Evolutionary conservation across 2,888 invertebrate genomes (phyloP), one percentile per base, ranked within the genome.

Genomic region (Leucophenga maculata): DNA sequence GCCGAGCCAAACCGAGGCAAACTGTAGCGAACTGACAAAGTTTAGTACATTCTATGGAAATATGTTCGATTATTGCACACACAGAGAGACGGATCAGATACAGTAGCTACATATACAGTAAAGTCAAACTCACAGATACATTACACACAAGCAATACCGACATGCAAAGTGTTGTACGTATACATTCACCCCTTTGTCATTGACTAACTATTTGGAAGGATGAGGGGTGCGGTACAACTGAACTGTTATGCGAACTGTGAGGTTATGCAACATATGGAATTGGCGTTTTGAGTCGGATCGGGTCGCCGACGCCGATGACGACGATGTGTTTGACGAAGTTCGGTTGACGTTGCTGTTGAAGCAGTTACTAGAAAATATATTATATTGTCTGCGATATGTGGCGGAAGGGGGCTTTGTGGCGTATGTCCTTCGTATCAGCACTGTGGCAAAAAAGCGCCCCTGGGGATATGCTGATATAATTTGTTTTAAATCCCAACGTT

Each of bases 381-480:
- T 64, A 22, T 11, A 22, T 6, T 57, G 26, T 57, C 4, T 57
- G 16, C 14, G 57, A 16, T 6, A 39, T 16, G 54, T 18, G 22
- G 54, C 18, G 18, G 54, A 54, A 18, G 18, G 18, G 6, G 44
- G 50, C 22, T 55, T 67, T 52, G 57, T 65, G 69, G 54, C 66
- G 67, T 68, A 74, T 64, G 66, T 71, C 72, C 69, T 69, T 69
- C 65, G 74, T 68, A 59, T 70, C 72, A 67, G 54, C 26, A 26
- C 4, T 26, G 4, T 26, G 26, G 11, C 69, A 73, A 70, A 78
- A 83, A 82, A 76, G 74, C 80, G 82, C 80, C 83, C 83, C 76
- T 78, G 80, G 80, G 80, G 82, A 75, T 80, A 75, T 76, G 78
- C 80, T 80, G 80, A 78, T 80, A 80, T 80, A 83, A 80, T 80